Conservation (phyloP, 2,888 invertebrate genomes). For the Acleris sparsana region DNA sequence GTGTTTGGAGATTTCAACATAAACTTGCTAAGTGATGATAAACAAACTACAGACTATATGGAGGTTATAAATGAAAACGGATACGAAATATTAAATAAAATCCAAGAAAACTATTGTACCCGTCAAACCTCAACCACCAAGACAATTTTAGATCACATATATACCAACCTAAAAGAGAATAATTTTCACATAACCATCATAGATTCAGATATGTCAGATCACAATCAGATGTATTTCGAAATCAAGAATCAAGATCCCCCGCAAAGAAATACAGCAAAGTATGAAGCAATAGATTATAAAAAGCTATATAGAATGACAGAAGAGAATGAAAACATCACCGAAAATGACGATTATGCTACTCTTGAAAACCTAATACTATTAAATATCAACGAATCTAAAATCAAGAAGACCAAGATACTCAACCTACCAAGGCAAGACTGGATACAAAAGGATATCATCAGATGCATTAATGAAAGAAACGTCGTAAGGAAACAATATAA, state of each 20-base stretch:
- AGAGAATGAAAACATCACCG: not conserved
- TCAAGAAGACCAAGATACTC: constrained; percentile 39
- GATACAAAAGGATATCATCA: too few species aligned
- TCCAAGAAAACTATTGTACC: constrained; percentile 33
- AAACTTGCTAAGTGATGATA: not conserved
- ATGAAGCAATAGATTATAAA: constrained; percentile 36
- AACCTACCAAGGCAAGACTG: too few species aligned
- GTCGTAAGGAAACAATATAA: constrained; percentile 36
- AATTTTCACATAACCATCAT: constrained; percentile 29
- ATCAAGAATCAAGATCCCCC: constrained; percentile 20
- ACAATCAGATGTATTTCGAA: constrained; percentile 39
- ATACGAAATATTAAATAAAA: constrained; percentile 37
- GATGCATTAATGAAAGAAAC: constrained; percentile 41
- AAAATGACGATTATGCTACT: not conserved
- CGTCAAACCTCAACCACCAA: constrained; percentile 29
- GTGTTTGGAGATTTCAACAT: not conserved
- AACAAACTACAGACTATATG: constrained; percentile 16
- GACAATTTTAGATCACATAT: constrained; percentile 36
- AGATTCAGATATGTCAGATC: constrained; percentile 4
- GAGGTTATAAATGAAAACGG: constrained; percentile 22
- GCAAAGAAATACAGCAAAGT: constrained; percentile 13
- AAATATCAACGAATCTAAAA: constrained; percentile 18
- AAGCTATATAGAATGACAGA: too few species aligned
- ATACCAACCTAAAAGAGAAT: constrained; percentile 30
- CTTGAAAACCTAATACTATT: not conserved